phyloP scores from a whole-genome alignment of 2,888 invertebrate genomes.

The Tinea semifulvella region DNA sequence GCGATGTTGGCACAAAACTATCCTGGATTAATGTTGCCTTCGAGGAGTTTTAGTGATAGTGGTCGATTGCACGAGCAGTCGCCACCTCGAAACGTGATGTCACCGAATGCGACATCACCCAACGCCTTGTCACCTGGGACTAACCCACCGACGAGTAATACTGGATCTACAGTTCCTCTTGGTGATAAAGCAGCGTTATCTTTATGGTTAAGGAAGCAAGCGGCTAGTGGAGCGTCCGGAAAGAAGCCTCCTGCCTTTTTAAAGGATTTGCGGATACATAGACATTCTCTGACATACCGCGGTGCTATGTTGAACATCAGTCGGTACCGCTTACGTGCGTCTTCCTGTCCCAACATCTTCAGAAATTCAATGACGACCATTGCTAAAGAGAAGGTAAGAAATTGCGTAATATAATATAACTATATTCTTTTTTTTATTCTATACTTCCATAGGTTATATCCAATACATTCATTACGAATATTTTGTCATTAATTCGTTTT shows the following conservation, averaged over 20 bases:
- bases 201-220: constrained; percentile 66
- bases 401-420: too few species aligned
- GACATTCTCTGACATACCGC: constrained; percentile 82
- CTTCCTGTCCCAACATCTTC: constrained; percentile 91
- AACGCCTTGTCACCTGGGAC: constrained; percentile 36
- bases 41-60: constrained; percentile 77
- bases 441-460: too few species aligned
- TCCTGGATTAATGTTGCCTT: constrained; percentile 75
- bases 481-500: too few species aligned
- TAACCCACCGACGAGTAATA: constrained; percentile 26
- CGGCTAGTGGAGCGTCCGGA: constrained; percentile 37
- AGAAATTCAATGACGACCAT: constrained; percentile 87
- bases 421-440: too few species aligned
- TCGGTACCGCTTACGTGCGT: constrained; percentile 80
- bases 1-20: constrained; percentile 78
- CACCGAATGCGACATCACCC: constrained; percentile 26
- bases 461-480: too few species aligned
- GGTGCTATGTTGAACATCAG: constrained; percentile 89
- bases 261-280: constrained; percentile 77
- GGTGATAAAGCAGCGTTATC: constrained; percentile 59
- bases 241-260: constrained; percentile 73
- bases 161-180: constrained; percentile 28
- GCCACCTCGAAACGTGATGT: constrained; percentile 40
- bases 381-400: constrained; percentile 74
- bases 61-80: constrained; percentile 51